Conservation (phyloP, 2,113 vertebrate species). For the Rhinolophus ferrumequinum region DNA sequence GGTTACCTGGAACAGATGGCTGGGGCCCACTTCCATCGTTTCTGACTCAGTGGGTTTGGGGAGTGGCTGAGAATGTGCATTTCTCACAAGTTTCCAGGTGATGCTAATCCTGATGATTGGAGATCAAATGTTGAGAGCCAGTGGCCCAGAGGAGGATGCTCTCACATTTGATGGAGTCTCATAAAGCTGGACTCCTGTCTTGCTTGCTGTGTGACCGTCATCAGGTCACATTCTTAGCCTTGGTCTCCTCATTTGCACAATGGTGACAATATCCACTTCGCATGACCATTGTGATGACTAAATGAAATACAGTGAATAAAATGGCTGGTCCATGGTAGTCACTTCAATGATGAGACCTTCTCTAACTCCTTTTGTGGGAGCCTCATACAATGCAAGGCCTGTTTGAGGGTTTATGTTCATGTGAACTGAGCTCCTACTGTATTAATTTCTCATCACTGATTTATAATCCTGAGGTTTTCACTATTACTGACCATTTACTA, state of each 20-base stretch:
- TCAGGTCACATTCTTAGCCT: neutral
- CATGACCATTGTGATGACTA: neutral
- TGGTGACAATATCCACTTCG: neutral
- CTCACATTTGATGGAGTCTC: neutral
- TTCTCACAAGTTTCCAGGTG: neutral
- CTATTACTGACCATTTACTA: neutral
- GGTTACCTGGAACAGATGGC: neutral
- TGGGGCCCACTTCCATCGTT: neutral
- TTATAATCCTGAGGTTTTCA: neutral
- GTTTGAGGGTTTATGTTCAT: neutral
- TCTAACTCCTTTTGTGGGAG: neutral
- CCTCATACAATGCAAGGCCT: neutral
- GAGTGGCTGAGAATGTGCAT: neutral
- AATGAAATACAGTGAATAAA: neutral
- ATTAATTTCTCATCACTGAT: neutral
- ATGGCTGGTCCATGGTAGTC: neutral
- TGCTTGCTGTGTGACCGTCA: neutral
- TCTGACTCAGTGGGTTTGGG: neutral
- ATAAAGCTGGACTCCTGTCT: neutral
- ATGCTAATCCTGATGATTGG: neutral
- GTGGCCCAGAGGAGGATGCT: neutral
- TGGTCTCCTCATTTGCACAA: constrained; percentile 8
- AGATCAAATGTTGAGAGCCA: neutral
- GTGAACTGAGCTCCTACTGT: neutral
- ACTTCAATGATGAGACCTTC: neutral